Conservation (phyloP, 2,113 vertebrate genomes). For the Stictonetta naevosa region DNA sequence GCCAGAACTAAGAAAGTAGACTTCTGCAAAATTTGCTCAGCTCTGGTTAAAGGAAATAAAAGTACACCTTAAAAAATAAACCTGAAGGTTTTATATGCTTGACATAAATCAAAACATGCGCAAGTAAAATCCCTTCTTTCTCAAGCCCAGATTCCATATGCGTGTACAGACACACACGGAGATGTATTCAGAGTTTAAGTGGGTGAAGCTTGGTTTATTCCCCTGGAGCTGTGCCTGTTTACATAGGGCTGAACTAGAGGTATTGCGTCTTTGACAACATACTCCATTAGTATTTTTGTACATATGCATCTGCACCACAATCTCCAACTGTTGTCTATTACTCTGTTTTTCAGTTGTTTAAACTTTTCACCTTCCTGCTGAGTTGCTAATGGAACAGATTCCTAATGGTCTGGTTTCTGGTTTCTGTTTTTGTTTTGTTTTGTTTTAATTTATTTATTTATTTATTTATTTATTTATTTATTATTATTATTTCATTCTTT, state of each 20-base stretch:
- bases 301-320: neutral
- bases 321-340: conserved; percentile 21
- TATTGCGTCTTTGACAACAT: neutral
- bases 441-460: no score
- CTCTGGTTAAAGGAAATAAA: neutral
- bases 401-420: conserved; percentile 47
- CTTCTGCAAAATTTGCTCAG: neutral
- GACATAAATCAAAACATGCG: neutral
- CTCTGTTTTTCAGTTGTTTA: conserved; percentile 68
- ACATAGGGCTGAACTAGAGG: neutral
- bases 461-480: no score
- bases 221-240: neutral
- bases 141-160: neutral
- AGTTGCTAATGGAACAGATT: conserved; percentile 63
- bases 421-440: neutral
- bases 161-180: rapidly evolving
- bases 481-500: neutral
- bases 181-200: neutral
- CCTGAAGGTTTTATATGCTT: neutral
- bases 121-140: neutral
- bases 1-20: neutral
- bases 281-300: conserved; percentile 3
- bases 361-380: conserved; percentile 73
- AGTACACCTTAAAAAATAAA: neutral
- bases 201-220: neutral